phyloP scores from a whole-genome alignment of 2,888 invertebrate species.

The Zhuqinia jingwanae region DNA sequence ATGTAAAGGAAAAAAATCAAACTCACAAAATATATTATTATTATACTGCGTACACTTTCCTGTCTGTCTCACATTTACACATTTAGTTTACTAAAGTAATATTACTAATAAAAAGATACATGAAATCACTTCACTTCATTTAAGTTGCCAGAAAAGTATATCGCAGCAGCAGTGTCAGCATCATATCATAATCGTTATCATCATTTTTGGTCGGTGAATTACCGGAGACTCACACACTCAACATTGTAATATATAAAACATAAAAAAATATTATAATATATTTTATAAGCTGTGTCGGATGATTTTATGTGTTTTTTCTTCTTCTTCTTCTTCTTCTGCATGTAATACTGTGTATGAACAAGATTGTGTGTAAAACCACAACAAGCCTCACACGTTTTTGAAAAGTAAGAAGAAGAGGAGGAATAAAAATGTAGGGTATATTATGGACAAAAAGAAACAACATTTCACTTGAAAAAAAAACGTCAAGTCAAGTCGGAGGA shows the following conservation, averaged over 20 bases:
- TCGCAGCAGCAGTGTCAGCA: neutral
- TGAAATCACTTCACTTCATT: slow-evolving; percentile 60
- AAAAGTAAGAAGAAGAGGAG: too few species aligned
- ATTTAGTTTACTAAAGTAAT: neutral
- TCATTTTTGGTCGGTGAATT: neutral
- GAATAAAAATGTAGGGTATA: slow-evolving; percentile 18
- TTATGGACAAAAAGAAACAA: slow-evolving; percentile 61
- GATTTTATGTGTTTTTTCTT: too few species aligned
- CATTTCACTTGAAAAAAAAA: slow-evolving; percentile 64
- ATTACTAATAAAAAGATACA: slow-evolving; percentile 30
- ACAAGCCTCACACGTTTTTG: slow-evolving; percentile 18
- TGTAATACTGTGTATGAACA: too few species aligned
- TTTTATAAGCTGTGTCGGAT: too few species aligned
- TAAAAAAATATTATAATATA: neutral
- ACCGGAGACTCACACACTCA: neutral
- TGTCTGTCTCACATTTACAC: neutral
- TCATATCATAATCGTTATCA: neutral
- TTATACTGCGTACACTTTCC: neutral
- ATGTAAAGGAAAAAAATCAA: slow-evolving; percentile 22
- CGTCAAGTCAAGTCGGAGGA: slow-evolving; percentile 44
- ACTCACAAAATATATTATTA: neutral
- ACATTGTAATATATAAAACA: slow-evolving; percentile 7
- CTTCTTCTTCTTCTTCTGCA: too few species aligned
- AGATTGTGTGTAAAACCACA: too few species aligned
- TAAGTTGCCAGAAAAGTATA: slow-evolving; percentile 1